Evolutionary conservation across 2,888 invertebrate species (phyloP), one percentile per base, ranked within the genome.

Genomic region (Oxycera nigricornis): DNA sequence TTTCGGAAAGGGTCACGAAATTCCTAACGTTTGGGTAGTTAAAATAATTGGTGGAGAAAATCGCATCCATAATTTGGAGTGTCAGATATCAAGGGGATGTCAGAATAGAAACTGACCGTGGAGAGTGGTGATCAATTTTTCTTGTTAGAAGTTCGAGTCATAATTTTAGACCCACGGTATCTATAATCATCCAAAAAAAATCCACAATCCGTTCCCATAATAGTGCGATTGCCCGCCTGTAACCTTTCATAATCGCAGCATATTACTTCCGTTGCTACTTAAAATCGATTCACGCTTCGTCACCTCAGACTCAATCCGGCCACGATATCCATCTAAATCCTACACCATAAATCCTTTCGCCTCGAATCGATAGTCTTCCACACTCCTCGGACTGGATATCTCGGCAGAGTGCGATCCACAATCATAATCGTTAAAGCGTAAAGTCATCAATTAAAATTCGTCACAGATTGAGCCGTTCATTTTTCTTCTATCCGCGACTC

Each of bases 391-490:
- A 59, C 7, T 17, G 59, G 30, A 28, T 24, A 39, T 65, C 39
- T 65, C 59, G 14, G 39, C 7, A 7, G 20, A 65, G 24, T 26
- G 2, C 59, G 65, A 39, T 65, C 65, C 26, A 52, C 68, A 68
- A 68, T 50, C 70, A 70, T 70, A 70, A 70, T 70, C 52, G 70
- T 70, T 22, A 70, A 52, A 31, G 31, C 52, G 70, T 70, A 52
- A 70, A 70, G 70, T 70, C 70, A 70, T 70, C 70, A 70, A 70
- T 70, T 70, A 70, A 70, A 70, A 70, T 70, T 70, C 70, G 70
- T 70, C 70, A 70, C 70, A 70, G 70, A 70, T 70, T 31, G 30
- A 24, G 30, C 11, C 20, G 26, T 30, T 30, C 65, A 39, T 65
- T 39, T 65, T 39, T 65, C 41, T 41, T 11, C 17, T 22, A n/a